Conservation (phyloP, 2,113 vertebrate species). For the Psammodynastes pulverulentus region DNA sequence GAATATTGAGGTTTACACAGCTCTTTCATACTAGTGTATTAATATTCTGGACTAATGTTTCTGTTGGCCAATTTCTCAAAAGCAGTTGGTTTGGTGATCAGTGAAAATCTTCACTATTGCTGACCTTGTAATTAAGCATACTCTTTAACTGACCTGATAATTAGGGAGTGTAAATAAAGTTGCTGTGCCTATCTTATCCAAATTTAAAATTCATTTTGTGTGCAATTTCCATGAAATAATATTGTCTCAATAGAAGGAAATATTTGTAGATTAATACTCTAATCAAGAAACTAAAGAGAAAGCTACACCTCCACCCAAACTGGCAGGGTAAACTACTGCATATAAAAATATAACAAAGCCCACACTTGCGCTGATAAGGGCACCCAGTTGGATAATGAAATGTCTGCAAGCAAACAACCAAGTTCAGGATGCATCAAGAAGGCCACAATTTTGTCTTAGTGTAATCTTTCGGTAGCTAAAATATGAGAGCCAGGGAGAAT, state of each 20-base stretch:
- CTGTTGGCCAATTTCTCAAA: neutral
- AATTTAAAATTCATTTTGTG: neutral
- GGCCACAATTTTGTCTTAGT: neutral
- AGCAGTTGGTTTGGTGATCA: neutral
- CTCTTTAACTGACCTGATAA: neutral
- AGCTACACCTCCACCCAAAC: neutral
- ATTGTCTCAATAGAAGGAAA: neutral
- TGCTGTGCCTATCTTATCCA: neutral
- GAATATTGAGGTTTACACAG: neutral
- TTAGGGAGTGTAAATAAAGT: neutral
- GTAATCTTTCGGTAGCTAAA: neutral
- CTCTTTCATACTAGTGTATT: neutral
- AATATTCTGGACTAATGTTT: neutral
- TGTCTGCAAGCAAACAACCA: neutral
- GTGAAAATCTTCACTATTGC: neutral
- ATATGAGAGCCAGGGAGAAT: neutral
- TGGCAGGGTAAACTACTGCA: neutral
- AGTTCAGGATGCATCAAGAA: neutral
- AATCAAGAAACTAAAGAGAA: neutral
- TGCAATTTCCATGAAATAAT: neutral
- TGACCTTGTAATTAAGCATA: neutral
- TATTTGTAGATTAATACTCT: neutral
- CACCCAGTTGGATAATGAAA: neutral
- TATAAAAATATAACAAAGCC: neutral
- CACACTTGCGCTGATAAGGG: neutral